phyloP scores from a whole-genome alignment of 2,888 invertebrate genomes.

The Amiota minor region DNA sequence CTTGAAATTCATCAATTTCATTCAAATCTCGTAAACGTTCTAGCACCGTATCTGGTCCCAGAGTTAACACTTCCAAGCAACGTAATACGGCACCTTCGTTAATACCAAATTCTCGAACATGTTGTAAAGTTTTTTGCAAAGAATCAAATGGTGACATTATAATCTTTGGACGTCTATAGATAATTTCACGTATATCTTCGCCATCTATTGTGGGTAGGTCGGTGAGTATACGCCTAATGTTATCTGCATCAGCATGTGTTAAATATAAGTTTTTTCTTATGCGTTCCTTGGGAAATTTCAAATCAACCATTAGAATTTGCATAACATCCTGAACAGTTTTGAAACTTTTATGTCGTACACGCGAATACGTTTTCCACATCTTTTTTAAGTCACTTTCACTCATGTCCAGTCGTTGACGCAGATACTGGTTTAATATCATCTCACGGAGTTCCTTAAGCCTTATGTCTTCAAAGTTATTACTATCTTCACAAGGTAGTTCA shows the following conservation, averaged over 20 bases:
- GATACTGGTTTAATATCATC: constrained; percentile 67
- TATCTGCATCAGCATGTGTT: constrained; percentile 76
- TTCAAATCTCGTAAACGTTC: constrained; percentile 77
- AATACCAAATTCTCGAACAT: constrained; percentile 77
- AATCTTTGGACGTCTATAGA: constrained; percentile 78
- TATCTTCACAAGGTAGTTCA: constrained; percentile 32
- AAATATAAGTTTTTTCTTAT: constrained; percentile 78
- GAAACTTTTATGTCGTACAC: constrained; percentile 74
- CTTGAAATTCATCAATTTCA: constrained; percentile 77
- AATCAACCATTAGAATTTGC: constrained; percentile 75
- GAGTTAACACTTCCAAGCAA: constrained; percentile 77
- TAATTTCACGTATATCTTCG: constrained; percentile 75
- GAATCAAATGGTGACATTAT: constrained; percentile 77
- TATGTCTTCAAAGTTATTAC: constrained; percentile 52
- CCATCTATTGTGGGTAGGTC: constrained; percentile 76
- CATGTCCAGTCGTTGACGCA: constrained; percentile 72
- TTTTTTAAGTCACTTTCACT: constrained; percentile 66
- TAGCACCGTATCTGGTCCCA: constrained; percentile 77
- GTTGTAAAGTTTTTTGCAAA: constrained; percentile 75
- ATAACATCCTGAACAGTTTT: constrained; percentile 76
- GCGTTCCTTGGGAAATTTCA: constrained; percentile 75
- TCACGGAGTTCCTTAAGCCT: constrained; percentile 65
- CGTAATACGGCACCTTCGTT: constrained; percentile 75
- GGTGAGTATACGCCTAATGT: constrained; percentile 76
- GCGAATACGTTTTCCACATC: constrained; percentile 69